Base-by-base conservation (phyloP, 2,797 vertebrate genomes). In the Onychomys arenicola region DNA sequence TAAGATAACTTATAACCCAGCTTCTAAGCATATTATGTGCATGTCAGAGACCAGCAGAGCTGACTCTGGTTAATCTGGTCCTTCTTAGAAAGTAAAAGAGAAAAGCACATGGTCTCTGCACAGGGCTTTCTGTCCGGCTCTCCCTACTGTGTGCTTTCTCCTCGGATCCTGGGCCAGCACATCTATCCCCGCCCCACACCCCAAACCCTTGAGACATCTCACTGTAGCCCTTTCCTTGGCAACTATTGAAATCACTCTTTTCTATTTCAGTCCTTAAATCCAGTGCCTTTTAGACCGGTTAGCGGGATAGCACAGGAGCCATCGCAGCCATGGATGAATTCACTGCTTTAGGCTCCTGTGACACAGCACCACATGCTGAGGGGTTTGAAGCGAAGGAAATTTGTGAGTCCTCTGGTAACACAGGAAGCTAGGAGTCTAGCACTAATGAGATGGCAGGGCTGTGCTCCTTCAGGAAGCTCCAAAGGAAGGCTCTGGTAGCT, bases 111-210 rank as follows among this genome's bases (percentile, higher is more conserved):
- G 14, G 27, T 81, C 17, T 92, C 12, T 55, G 37, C 27, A 5
- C 12, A 63, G 0, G 2, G 2, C 11, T 11, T 8, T 43, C 12
- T 73, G 16, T 12, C 4, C 21, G 16, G 9, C 3, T 27, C 0
- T 52, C 34, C 5, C 43, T 32, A 14, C n/a, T 16, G 0, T 52
- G 49, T 46, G 59, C 11, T 69, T 69, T 91, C 82, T 65, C 37
- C 63, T 81, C 0, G 59, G 52, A 55, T 40, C 9, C 34, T 86
- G 5, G 25, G 1, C 63, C 3, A 5, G 27, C 5, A 0, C 14
- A 5, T 63, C 85, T 83, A 29, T 5, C 34, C 81, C 17, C 49
- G 8, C 4, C 14, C 32, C 13, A 21, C 5, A 3, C 80, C 25
- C 34, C 59, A 63, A 43, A 43, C 57, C 6, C 11, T 23, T 52